A percentile compares a stretch with the other conserved stretches of the same genome.
Evolutionary conservation across 1,140 invertebrate genomes (phyloP).

Genomic region (Temnothorax nylanderi): DNA sequence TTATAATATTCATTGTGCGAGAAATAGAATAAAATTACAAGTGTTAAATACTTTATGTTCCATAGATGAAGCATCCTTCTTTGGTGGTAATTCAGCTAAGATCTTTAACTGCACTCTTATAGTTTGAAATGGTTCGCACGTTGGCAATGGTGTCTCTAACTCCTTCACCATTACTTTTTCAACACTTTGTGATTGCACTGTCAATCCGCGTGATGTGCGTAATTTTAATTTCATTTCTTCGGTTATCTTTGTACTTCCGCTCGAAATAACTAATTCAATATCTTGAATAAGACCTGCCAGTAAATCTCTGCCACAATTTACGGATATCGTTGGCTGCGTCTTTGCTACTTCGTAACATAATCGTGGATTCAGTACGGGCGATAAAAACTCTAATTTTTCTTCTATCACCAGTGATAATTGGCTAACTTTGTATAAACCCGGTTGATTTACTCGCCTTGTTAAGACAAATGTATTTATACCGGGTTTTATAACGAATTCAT

Average conservation of each 20-base stretch:
- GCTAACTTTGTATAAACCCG: conserved; percentile 87
- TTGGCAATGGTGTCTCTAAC: conserved; percentile 88
- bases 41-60: conserved; percentile 89
- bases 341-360: conserved; percentile 87
- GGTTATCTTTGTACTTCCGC: conserved; percentile 88
- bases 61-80: conserved; percentile 88
- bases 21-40: conserved; percentile 23
- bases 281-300: conserved; percentile 90
- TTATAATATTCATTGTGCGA: conserved; percentile 38
- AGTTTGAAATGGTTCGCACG: conserved; percentile 90
- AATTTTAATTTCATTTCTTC: conserved; percentile 86
- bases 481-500: conserved; percentile 88
- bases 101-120: conserved; percentile 88
- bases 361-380: conserved; percentile 83
- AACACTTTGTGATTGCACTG: conserved; percentile 80
- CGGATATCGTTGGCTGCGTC: conserved; percentile 85
- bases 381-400: conserved; percentile 85
- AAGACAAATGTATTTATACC: conserved; percentile 91
- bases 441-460: conserved; percentile 86
- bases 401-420: conserved; percentile 88
- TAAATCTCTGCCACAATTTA: conserved; percentile 87
- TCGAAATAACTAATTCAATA: conserved; percentile 89
- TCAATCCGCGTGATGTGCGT: conserved; percentile 87
- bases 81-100: conserved; percentile 90
- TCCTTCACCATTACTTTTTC: conserved; percentile 85